Conservation (phyloP, 2,113 vertebrate species). For the Polypterus bichir region DNA sequence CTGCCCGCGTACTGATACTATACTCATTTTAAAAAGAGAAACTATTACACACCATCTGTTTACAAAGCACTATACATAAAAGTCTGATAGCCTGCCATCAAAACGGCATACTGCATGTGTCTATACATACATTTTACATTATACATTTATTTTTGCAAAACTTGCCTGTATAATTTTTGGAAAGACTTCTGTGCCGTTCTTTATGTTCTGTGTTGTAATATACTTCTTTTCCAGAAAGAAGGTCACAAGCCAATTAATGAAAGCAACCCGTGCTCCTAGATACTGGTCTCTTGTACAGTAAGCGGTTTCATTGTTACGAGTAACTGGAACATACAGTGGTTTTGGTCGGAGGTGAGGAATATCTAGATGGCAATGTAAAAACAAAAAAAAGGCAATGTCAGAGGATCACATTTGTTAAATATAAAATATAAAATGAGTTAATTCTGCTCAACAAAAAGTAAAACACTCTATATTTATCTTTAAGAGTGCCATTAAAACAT, state of each 20-base stretch:
- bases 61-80: too few species aligned
- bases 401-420: not conserved
- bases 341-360: constrained; percentile 81
- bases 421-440: not conserved
- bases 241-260: constrained; percentile 95
- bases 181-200: constrained; percentile 80
- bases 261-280: constrained; percentile 85
- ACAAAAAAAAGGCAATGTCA: constrained; percentile 4
- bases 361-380: constrained; percentile 44
- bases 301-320: constrained; percentile 76
- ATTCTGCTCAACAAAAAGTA: not conserved
- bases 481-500: too few species aligned
- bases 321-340: constrained; percentile 71
- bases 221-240: constrained; percentile 98
- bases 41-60: too few species aligned
- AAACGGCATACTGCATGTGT: too few species aligned
- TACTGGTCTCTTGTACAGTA: constrained; percentile 90
- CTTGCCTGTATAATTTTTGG: constrained; percentile 89
- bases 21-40: too few species aligned
- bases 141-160: not conserved
- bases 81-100: too few species aligned
- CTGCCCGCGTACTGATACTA: too few species aligned
- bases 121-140: too few species aligned
- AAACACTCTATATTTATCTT: not conserved
- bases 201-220: constrained; percentile 65